Evolutionary conservation across 2,888 invertebrate species (phyloP).

Genomic region (Agelastica alni): DNA sequence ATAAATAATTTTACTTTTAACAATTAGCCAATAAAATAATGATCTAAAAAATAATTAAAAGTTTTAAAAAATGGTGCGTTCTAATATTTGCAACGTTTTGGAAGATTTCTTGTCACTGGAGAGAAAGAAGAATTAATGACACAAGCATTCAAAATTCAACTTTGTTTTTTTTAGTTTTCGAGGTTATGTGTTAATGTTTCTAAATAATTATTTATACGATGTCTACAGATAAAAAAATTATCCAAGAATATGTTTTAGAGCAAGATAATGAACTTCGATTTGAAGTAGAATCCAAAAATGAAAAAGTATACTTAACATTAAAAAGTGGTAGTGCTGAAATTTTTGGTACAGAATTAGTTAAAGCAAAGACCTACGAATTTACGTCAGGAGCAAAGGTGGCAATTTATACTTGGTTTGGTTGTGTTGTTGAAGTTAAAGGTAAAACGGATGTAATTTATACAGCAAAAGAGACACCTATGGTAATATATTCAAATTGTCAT

Average conservation of each 20-base stretch:
- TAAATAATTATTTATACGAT: slow-evolving; percentile 8
- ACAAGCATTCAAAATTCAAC: too few species aligned
- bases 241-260: slow-evolving; percentile 81
- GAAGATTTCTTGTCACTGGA: too few species aligned
- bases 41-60: too few species aligned
- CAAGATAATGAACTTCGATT: slow-evolving; percentile 90
- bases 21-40: too few species aligned
- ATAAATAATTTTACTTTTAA: too few species aligned
- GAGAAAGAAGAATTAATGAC: too few species aligned
- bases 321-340: slow-evolving; percentile 91
- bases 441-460: slow-evolving; percentile 92
- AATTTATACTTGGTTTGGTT: slow-evolving; percentile 95
- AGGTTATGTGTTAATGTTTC: too few species aligned
- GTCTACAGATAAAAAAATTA: slow-evolving; percentile 44
- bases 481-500: slow-evolving; percentile 93
- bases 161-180: too few species aligned
- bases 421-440: slow-evolving; percentile 82
- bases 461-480: slow-evolving; percentile 96
- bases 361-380: slow-evolving; percentile 90
- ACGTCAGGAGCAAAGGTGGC: slow-evolving; percentile 90
- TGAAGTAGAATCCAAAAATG: slow-evolving; percentile 87
- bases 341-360: slow-evolving; percentile 94
- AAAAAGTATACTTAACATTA: slow-evolving; percentile 82
- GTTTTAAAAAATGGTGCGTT: too few species aligned
- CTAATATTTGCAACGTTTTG: too few species aligned